Base-by-base conservation (phyloP, 2,888 invertebrate species). In the Caenorhabditis doughertyi region DNA sequence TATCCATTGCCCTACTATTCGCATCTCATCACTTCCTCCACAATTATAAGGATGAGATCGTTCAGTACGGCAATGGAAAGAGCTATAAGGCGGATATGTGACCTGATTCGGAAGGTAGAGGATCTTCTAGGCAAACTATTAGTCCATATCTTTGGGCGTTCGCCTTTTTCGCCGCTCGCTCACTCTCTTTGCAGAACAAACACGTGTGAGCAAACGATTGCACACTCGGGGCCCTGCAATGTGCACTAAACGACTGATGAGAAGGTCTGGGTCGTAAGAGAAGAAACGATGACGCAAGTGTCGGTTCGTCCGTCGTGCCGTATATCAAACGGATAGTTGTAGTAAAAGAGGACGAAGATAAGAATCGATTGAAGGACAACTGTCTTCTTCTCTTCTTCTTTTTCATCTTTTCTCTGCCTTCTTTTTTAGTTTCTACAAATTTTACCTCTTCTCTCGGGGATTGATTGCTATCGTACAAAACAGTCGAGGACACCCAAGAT, bases 51-150 rank as follows among this genome's bases (percentile, higher is more conserved):
- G 76, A 76, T 76, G 76, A 76, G 76, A 76, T 76, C 76, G 76
- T 76, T 76, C 76, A 76, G 76, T 76, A 76, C 76, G 76, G 76
- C 76, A 76, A 76, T 76, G 76, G 76, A 76, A 35, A 68, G 56
- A 68, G 60, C 67, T 64, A 56, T 35, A 39, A 11, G 23, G 42
- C 60, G 60, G 21, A n/a, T 53, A 44, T 55, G 18, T 56, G 56
- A 21, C 44, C 56, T 56, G 44, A 70, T 56, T 56, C 25, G 39
- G 53, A 51, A 32, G 49, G 49, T 62, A 51, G 53, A n/a, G 53
- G 64, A 65, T 73, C 65, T 55, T 56, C 49, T 58, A 49, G 21
- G 56, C 49, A 73, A 72, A 72, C 72, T 53, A 60, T 71, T 51
- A 65, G 65, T 23, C 23, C 42, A n/a, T 42, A 55, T 44, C 68